Evolutionary conservation across 2,797 vertebrate genomes (phyloP).

Genomic region (Parambassis ranga): DNA sequence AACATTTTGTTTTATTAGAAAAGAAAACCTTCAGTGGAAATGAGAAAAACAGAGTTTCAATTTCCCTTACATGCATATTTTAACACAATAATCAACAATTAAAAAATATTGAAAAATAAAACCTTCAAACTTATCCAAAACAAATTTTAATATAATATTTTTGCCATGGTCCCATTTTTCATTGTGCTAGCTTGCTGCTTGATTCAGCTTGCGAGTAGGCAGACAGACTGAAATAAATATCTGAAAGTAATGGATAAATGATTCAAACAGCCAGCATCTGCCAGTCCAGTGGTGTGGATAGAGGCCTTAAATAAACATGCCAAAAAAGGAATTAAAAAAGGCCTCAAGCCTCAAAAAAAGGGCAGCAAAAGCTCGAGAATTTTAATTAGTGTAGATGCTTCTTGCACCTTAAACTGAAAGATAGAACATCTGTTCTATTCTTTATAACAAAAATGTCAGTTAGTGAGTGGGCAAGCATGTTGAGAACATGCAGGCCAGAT

Average conservation of each 20-base stretch:
- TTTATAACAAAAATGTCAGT: constrained; percentile 3
- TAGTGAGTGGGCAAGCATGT: constrained; percentile 12
- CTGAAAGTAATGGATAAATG: neutral
- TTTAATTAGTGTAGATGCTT: neutral
- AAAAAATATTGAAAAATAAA: no score
- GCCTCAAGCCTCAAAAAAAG: neutral
- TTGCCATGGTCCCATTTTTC: no score
- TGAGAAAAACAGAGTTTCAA: no score
- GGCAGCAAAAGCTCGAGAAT: neutral
- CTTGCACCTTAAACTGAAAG: neutral
- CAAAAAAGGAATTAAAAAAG: neutral
- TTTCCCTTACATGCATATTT: no score
- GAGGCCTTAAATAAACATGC: neutral
- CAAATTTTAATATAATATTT: no score
- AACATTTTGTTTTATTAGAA: no score
- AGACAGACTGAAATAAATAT: neutral
- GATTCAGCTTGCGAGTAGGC: neutral
- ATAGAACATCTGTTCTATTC: constrained; percentile 14
- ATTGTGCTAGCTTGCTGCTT: no score
- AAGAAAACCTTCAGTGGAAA: no score
- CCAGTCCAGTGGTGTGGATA: neutral
- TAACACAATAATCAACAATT: no score
- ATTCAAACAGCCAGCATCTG: neutral
- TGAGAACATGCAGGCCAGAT: constrained; percentile 13
- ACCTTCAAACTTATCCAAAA: no score